Percentiles rank a stretch among this genome's conserved stretches.
Evolutionary conservation across 2,797 vertebrate genomes (phyloP).

Genomic region (Acrocephalus scirpaceus): DNA sequence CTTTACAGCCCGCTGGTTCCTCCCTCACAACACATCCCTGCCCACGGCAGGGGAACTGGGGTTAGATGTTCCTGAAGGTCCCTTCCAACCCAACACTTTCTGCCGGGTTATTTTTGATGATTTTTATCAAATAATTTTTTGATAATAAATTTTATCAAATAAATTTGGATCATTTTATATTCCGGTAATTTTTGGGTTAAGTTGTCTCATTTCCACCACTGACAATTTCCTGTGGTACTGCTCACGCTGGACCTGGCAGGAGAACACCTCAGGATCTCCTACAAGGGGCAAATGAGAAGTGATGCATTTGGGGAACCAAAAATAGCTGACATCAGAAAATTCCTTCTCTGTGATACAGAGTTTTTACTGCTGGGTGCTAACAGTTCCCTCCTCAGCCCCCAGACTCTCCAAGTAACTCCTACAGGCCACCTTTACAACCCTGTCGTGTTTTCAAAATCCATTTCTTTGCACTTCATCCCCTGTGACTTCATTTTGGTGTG

Average conservation of each 20-base stretch:
- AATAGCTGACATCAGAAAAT: neutral
- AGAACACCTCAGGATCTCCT: neutral
- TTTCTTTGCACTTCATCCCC: neutral
- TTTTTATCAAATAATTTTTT: too few species aligned
- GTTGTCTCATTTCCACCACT: neutral
- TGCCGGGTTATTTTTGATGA: neutral
- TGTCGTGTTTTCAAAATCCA: neutral
- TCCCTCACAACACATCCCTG: neutral
- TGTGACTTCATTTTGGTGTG: neutral
- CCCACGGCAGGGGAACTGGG: neutral
- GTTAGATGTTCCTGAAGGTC: neutral
- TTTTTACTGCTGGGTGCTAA: neutral
- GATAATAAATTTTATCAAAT: too few species aligned
- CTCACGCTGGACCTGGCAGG: neutral
- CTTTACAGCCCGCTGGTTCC: neutral
- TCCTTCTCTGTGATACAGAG: neutral
- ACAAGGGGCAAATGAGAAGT: neutral
- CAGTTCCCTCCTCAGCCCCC: neutral
- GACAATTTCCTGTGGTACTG: neutral
- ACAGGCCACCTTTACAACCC: neutral
- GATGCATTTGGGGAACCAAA: neutral
- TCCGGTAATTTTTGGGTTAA: neutral
- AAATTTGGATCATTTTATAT: too few species aligned
- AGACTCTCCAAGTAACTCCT: neutral
- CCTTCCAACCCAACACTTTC: neutral